Percentiles rank a stretch among this genome's conserved stretches.
Conservation (phyloP, 2,797 vertebrate species). For the Cyprinella venusta region DNA sequence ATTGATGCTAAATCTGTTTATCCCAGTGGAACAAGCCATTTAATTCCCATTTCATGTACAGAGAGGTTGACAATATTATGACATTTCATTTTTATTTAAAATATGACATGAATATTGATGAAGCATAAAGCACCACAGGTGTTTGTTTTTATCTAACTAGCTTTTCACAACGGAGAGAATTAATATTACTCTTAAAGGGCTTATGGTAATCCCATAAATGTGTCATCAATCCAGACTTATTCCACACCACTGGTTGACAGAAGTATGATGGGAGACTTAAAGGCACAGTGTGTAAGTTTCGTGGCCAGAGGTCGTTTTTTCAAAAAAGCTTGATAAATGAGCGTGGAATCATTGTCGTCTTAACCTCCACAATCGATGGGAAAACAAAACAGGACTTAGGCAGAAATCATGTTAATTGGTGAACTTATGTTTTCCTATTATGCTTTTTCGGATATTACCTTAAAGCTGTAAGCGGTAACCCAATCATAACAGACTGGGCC, state of each 20-base stretch:
- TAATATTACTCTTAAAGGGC: slow-evolving; percentile 22
- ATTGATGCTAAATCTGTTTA: slow-evolving; percentile 35
- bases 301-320: too few species aligned
- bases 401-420: too few species aligned
- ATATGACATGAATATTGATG: not conserved
- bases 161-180: slow-evolving; percentile 3
- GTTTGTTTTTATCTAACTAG: slow-evolving; percentile 19
- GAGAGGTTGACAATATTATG: not conserved
- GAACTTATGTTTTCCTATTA: too few species aligned
- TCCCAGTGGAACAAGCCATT: slow-evolving; percentile 18
- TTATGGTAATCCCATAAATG: slow-evolving; percentile 46
- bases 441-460: too few species aligned
- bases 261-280: not conserved
- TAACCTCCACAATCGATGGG: too few species aligned
- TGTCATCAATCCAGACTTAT: slow-evolving; percentile 25
- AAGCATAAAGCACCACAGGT: not conserved
- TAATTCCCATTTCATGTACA: slow-evolving; percentile 6
- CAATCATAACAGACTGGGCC: too few species aligned
- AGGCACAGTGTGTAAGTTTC: too few species aligned
- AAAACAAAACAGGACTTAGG: too few species aligned
- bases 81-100: not conserved
- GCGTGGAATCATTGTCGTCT: too few species aligned
- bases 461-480: too few species aligned
- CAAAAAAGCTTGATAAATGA: too few species aligned
- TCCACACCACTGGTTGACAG: slow-evolving; percentile 14